These are phyloP conservation scores for Lutraria lutraria DNA, from an alignment of 2,888 invertebrate genomes.

Conservation along the genomic window DNA sequence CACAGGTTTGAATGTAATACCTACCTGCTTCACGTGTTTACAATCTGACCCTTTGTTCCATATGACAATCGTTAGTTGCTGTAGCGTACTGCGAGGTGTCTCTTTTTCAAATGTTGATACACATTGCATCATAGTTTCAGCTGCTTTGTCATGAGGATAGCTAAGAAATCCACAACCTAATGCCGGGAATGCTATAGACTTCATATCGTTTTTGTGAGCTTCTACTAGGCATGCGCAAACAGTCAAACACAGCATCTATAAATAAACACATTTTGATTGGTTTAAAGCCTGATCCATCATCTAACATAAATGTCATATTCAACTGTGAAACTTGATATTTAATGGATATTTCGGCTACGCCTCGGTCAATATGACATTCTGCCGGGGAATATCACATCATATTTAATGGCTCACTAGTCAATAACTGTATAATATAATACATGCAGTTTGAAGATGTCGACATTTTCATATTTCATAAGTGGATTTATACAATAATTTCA, in stretches of 20 bases:
- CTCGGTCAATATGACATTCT: no score
- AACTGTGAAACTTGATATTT: no score
- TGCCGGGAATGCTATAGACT: slow-evolving; percentile 43
- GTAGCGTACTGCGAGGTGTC: neutral
- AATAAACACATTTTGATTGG: no score
- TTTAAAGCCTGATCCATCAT: no score
- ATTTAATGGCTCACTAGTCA: no score
- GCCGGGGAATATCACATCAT: no score
- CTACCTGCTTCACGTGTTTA: slow-evolving; percentile 44
- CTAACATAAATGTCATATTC: no score
- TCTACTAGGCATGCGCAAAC: slow-evolving; percentile 29
- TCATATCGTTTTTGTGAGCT: slow-evolving; percentile 37
- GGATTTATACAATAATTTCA: no score
- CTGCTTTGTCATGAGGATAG: slow-evolving; percentile 22
- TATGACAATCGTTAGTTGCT: slow-evolving; percentile 1
- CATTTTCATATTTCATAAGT: no score
- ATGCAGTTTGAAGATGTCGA: no score
- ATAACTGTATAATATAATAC: no score
- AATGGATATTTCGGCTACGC: no score
- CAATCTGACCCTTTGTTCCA: slow-evolving; percentile 44
- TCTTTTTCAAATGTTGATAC: slow-evolving; percentile 32
- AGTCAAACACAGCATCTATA: slow-evolving; percentile 32
- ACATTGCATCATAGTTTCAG: slow-evolving; percentile 29
- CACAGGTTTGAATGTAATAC: neutral
- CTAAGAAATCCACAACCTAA: slow-evolving; percentile 43